Base-by-base conservation (phyloP, 2,113 vertebrate genomes). In the Atherinomorus stipes region DNA sequence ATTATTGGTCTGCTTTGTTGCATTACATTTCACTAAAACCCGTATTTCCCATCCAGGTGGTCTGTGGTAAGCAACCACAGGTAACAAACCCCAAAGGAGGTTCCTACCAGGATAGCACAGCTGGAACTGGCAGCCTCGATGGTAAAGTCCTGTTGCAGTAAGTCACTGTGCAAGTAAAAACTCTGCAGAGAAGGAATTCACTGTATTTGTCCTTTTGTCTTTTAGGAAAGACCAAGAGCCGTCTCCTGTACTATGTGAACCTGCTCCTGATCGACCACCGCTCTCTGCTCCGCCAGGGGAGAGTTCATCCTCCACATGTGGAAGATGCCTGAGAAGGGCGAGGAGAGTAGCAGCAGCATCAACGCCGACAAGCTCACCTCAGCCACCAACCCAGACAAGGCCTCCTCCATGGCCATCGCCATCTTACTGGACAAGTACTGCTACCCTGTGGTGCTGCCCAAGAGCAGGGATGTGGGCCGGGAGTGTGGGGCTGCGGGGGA, bases 291-390 rank as follows among this genome's bases (percentile, higher is more conserved):
- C 95, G 97, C 50, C 97, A 95, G 42, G 98, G 98, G 0, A n/a
- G 97, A 99, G 70, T 99, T 98, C 12, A 94, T 98, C 64, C 96
- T 99, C 22, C 97, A 99, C 90, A 99, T 99, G 98, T 99, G 98
- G 98, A 98, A 96, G 82, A 95, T 99, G 87, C 95, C 97, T 0
- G 97, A 96, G 66, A 99, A 99, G 74, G 96, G 92, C 2, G 98
- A 98, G 67, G 97, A 98, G 69, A 92, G 86, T 60, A 96, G 97
- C 87, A 96, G 97, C 73, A 99, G 96, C 80, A 95, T 98, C 79
- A 99, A 95, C 37, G 98, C 98, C 0, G 98, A 99, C 92, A 99
- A 99, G 81, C 96, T 99, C 61, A 99, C 98, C 0, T 99, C 98
- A 0, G 98, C 97, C 19, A 98, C 98, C 74, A 99, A 99, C 89